Evolutionary conservation across 1,140 invertebrate genomes (phyloP).

Genomic region (Globodera rostochiensis): DNA sequence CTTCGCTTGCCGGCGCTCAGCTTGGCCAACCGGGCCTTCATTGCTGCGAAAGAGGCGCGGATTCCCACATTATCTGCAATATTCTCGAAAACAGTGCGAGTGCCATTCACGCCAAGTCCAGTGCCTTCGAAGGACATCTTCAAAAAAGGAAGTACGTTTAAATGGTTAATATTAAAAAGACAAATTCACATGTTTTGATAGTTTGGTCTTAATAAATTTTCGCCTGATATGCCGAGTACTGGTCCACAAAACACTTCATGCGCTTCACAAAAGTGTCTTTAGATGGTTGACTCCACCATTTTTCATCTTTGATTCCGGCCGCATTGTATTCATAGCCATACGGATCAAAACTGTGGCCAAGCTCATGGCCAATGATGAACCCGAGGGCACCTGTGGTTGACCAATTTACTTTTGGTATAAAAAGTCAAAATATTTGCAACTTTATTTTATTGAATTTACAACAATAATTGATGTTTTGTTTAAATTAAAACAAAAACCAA

Average conservation of each 20-base stretch:
- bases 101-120: constrained; percentile 9
- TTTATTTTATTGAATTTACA: too few species aligned
- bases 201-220: neutral
- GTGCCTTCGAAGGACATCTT: constrained; percentile 19
- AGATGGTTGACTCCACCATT: neutral
- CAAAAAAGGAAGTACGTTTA: neutral
- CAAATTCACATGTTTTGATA: neutral
- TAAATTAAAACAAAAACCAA: neutral
- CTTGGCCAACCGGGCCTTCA: neutral
- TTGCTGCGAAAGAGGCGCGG: constrained; percentile 6
- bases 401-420: neutral
- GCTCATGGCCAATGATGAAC: constrained; percentile 4
- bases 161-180: too few species aligned
- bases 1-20: constrained; percentile 1
- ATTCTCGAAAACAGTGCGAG: constrained; percentile 20
- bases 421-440: too few species aligned
- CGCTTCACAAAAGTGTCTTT: neutral
- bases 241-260: constrained; percentile 20
- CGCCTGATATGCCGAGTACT: constrained; percentile 15
- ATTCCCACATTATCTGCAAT: constrained; percentile 26
- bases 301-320: constrained; percentile 5
- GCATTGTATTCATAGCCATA: constrained; percentile 10
- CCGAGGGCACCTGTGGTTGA: neutral
- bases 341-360: constrained; percentile 6
- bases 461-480: too few species aligned